Base-by-base conservation (phyloP, 2,797 vertebrate genomes). In the Sebastes vulpes region DNA sequence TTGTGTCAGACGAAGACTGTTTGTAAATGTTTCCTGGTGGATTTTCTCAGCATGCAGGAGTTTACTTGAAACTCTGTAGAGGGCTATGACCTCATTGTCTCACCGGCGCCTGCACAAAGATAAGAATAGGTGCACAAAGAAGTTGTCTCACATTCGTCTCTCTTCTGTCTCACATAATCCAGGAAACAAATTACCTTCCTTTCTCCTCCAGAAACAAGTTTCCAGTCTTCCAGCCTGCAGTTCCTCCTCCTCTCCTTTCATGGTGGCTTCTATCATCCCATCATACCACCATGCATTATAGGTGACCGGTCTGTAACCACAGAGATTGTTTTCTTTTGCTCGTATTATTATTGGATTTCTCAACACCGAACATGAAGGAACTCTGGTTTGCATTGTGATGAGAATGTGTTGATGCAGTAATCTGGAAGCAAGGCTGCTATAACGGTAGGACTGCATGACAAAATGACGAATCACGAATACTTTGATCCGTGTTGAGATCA, bases 161-260 rank as follows among this genome's bases (percentile, higher is more conserved):
- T 67, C 60, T 18, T 73, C 63, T 48, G 52, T 79, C 75, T 80
- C 81, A 65, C 71, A 67, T 65, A 75, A 76, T 66, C 59, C 65
- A 38, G 61, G 46, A 53, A n/a, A 21, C 50, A 84, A 68, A 81
- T 82, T 82, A 53, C 46, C 67, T 86, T 56, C 32, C 81, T 64
- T 38, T 66, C 70, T 75, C 50, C 72, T 71, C 46, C 25, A 73
- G 61, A 72, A 82, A 65, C 61, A 54, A 54, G 67, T 63, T 42
- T 56, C 46, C 35, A 3, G 23, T 38, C 63, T 20, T 74, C 26
- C 6, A 18, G 38, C 66, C 35, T 26, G 31, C 58, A 38, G 71
- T 56, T 20, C 48, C 58, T 72, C 48, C 58, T 72, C 53, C 18
- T 46, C 57, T 64, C 8, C 14, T 54, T 75, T 67, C 54, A 31